phyloP scores from a whole-genome alignment of 2,888 invertebrate genomes.

The Ypsolopha sequella region DNA sequence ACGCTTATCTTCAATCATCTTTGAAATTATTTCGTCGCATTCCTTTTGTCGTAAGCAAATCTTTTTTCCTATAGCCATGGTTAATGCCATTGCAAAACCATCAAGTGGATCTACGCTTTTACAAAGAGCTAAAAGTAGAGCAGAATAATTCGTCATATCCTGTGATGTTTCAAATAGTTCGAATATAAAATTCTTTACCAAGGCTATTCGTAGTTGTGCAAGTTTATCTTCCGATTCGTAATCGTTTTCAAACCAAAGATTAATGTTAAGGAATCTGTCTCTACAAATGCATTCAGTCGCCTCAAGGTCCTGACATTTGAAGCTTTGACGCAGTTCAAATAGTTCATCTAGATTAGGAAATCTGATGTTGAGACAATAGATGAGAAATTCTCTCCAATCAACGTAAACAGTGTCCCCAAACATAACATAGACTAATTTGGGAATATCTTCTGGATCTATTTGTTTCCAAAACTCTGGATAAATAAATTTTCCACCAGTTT shows the following conservation, averaged over 20 bases:
- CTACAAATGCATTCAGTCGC: conserved; percentile 42
- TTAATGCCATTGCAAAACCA: conserved; percentile 71
- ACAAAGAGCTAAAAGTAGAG: conserved; percentile 73
- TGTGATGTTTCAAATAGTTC: conserved; percentile 62
- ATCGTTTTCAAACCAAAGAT: conserved; percentile 52
- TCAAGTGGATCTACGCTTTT: conserved; percentile 64
- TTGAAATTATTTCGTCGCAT: conserved; percentile 59
- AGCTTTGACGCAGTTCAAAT: conserved; percentile 52
- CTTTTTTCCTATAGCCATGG: conserved; percentile 65
- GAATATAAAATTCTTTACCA: conserved; percentile 69
- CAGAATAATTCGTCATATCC: conserved; percentile 71
- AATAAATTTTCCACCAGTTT: conserved; percentile 40
- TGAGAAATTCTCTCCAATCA: conserved; percentile 77
- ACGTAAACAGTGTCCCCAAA: conserved; percentile 69
- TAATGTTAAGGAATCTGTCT: conserved; percentile 33
- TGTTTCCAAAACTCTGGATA: conserved; percentile 49
- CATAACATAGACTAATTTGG: conserved; percentile 47
- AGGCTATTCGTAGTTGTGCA: conserved; percentile 30
- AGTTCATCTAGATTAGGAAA: conserved; percentile 69
- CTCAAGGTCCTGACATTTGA: conserved; percentile 53
- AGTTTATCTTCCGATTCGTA: conserved; percentile 28
- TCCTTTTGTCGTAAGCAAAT: conserved; percentile 55
- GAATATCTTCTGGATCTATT: conserved; percentile 48
- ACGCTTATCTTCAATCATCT: conserved; percentile 41
- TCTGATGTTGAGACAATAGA: conserved; percentile 68